These are phyloP conservation scores for Sternotherus odoratus DNA, from an alignment of 2,797 vertebrate genomes.

Conservation along the genomic window DNA sequence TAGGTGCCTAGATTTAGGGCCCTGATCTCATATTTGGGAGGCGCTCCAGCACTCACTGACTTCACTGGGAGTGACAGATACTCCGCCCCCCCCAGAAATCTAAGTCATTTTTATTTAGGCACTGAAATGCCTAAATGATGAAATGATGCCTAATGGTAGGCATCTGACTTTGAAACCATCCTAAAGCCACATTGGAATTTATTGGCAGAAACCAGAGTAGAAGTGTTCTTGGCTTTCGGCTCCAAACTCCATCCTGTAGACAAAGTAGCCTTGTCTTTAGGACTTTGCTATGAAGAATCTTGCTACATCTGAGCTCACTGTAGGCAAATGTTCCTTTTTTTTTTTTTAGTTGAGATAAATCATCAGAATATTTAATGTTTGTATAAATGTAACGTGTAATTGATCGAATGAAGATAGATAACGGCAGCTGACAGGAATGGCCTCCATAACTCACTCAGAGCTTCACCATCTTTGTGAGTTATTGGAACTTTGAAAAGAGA, in stretches of 20 bases:
- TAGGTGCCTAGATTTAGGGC: not conserved
- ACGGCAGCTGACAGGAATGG: not conserved
- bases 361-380: fast-evolving
- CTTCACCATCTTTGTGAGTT: not conserved
- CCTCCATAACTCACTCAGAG: not conserved
- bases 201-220: not conserved
- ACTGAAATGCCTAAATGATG: too few species aligned
- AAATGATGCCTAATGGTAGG: too few species aligned
- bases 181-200: not conserved
- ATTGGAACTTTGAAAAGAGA: not conserved
- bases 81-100: not conserved
- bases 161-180: not conserved
- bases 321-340: not conserved
- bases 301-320: not conserved
- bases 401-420: not conserved
- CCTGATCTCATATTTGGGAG: not conserved
- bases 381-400: not conserved
- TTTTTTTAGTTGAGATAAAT: not conserved
- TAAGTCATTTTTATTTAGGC: not conserved
- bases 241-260: not conserved
- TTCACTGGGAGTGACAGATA: not conserved
- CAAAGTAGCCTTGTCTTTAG: not conserved
- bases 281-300: not conserved
- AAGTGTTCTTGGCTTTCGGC: not conserved
- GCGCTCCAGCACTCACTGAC: not conserved